A percentile compares a stretch with the other conserved stretches of the same genome.
Evolutionary conservation across 2,113 vertebrate genomes (phyloP).

Genomic region (Serinus canaria): DNA sequence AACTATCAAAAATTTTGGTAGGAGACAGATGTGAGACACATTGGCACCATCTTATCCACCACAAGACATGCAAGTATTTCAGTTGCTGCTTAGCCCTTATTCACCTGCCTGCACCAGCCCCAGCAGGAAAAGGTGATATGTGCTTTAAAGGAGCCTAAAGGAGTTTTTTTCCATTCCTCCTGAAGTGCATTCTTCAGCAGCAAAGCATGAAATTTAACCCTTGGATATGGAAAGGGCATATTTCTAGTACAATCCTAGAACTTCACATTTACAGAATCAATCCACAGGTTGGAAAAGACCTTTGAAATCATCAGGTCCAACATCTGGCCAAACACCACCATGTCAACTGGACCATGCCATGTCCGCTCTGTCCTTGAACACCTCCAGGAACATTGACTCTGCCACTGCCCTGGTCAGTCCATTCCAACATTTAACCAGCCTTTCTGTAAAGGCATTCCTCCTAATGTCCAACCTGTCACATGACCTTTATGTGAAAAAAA

Average conservation of each 20-base stretch:
- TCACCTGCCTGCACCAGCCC: not conserved
- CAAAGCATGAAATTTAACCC: not conserved
- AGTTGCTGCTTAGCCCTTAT: not conserved
- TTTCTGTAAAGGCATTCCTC: not conserved
- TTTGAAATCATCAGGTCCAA: not conserved
- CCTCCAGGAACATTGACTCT: not conserved
- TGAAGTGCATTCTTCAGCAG: not conserved
- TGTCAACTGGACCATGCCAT: not conserved
- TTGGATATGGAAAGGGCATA: not conserved
- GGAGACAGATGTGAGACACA: not conserved
- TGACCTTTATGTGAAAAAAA: not conserved
- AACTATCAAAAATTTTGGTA: not conserved
- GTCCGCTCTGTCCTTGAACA: not conserved
- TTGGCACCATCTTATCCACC: not conserved
- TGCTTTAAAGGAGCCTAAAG: not conserved
- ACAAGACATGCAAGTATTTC: accelerated
- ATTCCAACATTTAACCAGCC: not conserved
- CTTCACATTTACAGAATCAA: not conserved
- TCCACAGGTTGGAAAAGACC: not conserved
- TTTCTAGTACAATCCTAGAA: not conserved
- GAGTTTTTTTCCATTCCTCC: not conserved
- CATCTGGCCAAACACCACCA: not conserved
- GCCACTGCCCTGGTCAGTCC: too few relatives aligned
- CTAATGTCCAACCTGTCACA: not conserved
- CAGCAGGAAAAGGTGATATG: not conserved